Evolutionary conservation across 1,140 invertebrate species (phyloP).

Genomic region (Drosophila tropicalis): DNA sequence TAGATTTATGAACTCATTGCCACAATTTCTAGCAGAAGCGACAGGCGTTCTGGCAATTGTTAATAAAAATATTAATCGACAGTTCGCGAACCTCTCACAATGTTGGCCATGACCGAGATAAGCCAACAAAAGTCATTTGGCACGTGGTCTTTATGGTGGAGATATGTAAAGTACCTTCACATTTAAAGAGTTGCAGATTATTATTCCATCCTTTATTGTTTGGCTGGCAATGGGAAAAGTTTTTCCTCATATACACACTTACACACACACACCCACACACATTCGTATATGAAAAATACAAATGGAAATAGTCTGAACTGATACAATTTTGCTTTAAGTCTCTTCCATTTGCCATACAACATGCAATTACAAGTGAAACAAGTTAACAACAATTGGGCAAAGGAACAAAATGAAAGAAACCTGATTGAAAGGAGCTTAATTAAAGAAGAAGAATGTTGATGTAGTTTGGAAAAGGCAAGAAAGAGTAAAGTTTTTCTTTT

Average conservation of each 20-base stretch:
- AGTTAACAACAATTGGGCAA: background rate
- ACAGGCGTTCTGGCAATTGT: conserved; percentile 24
- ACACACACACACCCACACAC: no score
- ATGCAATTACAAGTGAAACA: conserved; percentile 8
- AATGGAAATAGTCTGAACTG: background rate
- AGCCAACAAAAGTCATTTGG: conserved; percentile 5
- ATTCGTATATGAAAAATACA: background rate
- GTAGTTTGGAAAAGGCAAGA: background rate
- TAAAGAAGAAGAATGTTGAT: background rate
- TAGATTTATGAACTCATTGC: conserved; percentile 57
- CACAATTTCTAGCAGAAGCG: conserved; percentile 22
- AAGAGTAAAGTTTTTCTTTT: background rate
- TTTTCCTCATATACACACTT: no score
- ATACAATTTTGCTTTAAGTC: background rate
- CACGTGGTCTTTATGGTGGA: conserved; percentile 6
- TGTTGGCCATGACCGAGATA: conserved; percentile 9
- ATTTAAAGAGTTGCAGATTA: background rate
- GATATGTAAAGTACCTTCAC: conserved; percentile 7
- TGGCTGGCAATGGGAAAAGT: no score
- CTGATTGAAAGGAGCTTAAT: conserved; percentile 6
- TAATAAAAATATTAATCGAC: conserved; percentile 14
- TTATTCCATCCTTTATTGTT: no score
- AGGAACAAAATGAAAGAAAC: background rate
- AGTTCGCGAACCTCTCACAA: conserved; percentile 11
- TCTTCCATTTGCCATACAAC: background rate